Conservation (phyloP, 2,797 vertebrate genomes). For the Acipenser ruthenus region DNA sequence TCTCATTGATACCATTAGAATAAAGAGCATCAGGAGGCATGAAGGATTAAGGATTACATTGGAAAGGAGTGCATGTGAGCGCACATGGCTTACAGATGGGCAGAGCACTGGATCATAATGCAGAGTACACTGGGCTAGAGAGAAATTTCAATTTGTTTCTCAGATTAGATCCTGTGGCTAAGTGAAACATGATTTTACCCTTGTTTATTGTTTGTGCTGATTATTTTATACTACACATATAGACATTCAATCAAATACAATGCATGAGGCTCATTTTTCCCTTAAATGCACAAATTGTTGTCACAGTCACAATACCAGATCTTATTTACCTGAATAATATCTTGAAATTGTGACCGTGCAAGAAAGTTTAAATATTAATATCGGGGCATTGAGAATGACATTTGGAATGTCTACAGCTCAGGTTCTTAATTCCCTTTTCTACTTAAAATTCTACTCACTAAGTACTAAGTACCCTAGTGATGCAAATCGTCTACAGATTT, state of each 20-base stretch:
- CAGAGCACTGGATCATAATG: slow-evolving; percentile 5
- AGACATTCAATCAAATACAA: slow-evolving; percentile 1
- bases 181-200: slow-evolving; percentile 7
- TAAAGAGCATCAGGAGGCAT: slow-evolving; percentile 26
- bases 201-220: background rate
- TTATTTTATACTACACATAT: slow-evolving; percentile 9
- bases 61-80: slow-evolving; percentile 29
- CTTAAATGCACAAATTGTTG: no score
- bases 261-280: background rate
- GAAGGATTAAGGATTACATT: slow-evolving; percentile 35
- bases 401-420: no score
- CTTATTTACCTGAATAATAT: no score
- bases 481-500: no score
- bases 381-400: no score
- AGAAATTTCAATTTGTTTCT: slow-evolving; percentile 12
- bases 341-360: no score
- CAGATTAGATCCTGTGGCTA: slow-evolving; percentile 19
- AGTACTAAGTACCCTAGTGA: no score
- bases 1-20: slow-evolving; percentile 28
- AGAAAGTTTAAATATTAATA: no score
- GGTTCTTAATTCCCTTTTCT: no score
- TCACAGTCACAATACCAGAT: no score
- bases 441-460: no score
- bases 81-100: slow-evolving; percentile 25
- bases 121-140: background rate